These are phyloP conservation scores for Pediacus dermestoides DNA, from an alignment of 2,888 invertebrate genomes.

Conservation along the genomic window DNA sequence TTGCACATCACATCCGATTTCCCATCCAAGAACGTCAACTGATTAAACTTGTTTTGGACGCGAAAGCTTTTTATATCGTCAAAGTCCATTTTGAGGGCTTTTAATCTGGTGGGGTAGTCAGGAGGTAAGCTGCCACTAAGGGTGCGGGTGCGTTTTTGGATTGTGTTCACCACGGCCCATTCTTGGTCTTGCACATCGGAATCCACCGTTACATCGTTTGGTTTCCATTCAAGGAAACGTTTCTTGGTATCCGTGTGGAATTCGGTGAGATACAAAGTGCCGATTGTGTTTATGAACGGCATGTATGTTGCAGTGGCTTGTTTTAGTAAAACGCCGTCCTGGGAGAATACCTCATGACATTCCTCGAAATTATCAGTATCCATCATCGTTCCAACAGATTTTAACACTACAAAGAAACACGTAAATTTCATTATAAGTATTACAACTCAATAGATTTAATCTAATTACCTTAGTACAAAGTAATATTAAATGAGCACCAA, in stretches of 20 bases:
- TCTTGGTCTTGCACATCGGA: slow-evolving; percentile 76
- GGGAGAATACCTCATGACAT: slow-evolving; percentile 65
- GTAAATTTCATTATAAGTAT: too few species aligned
- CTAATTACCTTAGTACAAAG: too few species aligned
- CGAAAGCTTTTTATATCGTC: slow-evolving; percentile 65
- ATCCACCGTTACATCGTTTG: slow-evolving; percentile 73
- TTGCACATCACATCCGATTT: slow-evolving; percentile 71
- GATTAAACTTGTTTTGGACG: slow-evolving; percentile 44
- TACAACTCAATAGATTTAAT: too few species aligned
- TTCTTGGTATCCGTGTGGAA: slow-evolving; percentile 50
- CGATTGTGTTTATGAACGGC: slow-evolving; percentile 58
- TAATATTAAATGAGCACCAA: too few species aligned
- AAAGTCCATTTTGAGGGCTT: slow-evolving; percentile 57
- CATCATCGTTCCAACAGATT: too few species aligned
- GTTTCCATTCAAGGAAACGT: slow-evolving; percentile 74
- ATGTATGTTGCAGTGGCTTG: slow-evolving; percentile 61
- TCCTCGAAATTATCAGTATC: slow-evolving; percentile 37
- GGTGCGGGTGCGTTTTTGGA: slow-evolving; percentile 62
- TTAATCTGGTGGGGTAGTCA: slow-evolving; percentile 49
- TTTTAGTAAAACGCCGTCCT: slow-evolving; percentile 73
- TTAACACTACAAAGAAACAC: too few species aligned
- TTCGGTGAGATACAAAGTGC: slow-evolving; percentile 67
- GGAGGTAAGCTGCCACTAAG: slow-evolving; percentile 54
- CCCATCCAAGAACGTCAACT: slow-evolving; percentile 63
- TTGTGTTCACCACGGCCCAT: slow-evolving; percentile 80